Percentiles rank a stretch among this genome's conserved stretches.
Conservation (phyloP, 2,113 vertebrate genomes). For the Microcebus ravelobensis region DNA sequence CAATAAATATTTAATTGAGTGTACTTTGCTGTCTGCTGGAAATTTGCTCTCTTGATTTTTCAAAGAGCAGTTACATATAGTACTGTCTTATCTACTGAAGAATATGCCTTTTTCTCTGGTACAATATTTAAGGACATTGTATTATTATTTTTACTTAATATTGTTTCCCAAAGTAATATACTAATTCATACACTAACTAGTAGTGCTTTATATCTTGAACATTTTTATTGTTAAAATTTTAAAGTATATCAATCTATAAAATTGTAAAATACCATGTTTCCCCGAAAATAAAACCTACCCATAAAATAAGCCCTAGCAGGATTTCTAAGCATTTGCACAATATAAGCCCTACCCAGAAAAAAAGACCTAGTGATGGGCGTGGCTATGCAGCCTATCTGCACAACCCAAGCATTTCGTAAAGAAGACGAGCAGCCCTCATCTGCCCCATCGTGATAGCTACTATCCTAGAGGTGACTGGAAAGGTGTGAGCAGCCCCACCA, state of each 20-base stretch:
- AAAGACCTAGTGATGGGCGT: no score
- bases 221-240: neutral
- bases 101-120: neutral
- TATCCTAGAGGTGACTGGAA: no score
- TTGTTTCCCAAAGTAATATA: neutral
- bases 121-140: neutral
- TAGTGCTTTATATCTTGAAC: neutral
- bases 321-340: no score
- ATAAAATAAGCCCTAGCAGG: no score
- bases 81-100: slow-evolving; percentile 23
- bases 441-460: no score
- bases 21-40: slow-evolving; percentile 38
- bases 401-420: no score
- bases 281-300: no score
- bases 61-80: neutral
- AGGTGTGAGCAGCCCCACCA: no score
- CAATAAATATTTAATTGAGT: slow-evolving; percentile 48
- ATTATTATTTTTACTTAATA: slow-evolving; percentile 15
- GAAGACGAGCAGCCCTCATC: no score
- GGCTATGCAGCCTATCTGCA: no score
- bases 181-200: neutral
- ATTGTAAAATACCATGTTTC: neutral
- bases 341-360: no score
- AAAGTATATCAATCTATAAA: neutral
- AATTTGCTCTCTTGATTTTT: slow-evolving; percentile 16